Base-by-base conservation (phyloP, 2,888 invertebrate genomes). In the Leptopilina myrica region DNA sequence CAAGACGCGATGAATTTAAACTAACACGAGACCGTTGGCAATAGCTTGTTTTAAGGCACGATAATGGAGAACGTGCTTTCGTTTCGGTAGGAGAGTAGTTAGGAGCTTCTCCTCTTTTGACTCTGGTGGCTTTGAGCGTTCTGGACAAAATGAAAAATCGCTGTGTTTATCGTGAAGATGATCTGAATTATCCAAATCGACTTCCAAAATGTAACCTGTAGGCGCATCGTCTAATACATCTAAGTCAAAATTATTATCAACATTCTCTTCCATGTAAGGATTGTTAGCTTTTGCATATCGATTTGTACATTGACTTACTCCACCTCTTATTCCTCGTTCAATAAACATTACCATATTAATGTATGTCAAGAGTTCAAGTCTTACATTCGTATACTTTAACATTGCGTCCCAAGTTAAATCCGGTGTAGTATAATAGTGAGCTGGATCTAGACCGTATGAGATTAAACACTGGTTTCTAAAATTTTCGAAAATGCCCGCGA, bases 21-120 rank as follows among this genome's bases (percentile, higher is more conserved):
- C 69, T 0, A 84, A 11, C 14, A 62, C 81, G 8, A 90, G 76
- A 7, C 88, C 20, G 20, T 86, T 73, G 8, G 53, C 65, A 2
- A 87, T 5, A 65, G 87, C 86, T 81, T 88, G 86, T 81, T 89
- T 85, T 46, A 92, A 83, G 76, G 87, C 89, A 33, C 84, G 64
- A 43, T 43, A 43, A 43, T 43, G 43, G 1, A 43, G 43, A 43
- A 43, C 43, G 43, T 43, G 43, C 40, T 82, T 83, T 26, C 76
- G 43, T 75, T 89, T 89, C 26, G 81, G 49, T 11, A 80, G 64
- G 0, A 88, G 66, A 40, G 85, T 88, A 11, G 86, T 82, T 46
- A 89, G 62, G 4, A 88, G 80, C 82, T 88, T 89, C 9, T 79
- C 46, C n/a, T 79, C 26, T 76, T 78, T 82, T 1, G 81, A 64